Conservation (phyloP, 2,113 vertebrate genomes). For the Spermophilus dauricus region DNA sequence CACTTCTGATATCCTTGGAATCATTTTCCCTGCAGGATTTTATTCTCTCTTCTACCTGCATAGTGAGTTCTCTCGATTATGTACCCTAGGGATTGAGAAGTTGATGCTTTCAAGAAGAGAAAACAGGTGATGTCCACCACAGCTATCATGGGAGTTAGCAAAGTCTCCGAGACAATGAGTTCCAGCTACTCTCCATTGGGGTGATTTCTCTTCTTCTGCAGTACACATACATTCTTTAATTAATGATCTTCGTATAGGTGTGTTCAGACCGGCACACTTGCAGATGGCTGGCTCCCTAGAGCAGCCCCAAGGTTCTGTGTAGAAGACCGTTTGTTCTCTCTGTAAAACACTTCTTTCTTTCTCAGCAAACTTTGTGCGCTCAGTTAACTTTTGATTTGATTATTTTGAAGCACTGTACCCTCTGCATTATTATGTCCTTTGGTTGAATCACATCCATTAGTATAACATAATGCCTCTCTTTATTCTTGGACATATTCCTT, state of each 20-base stretch:
- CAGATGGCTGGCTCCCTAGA: no score
- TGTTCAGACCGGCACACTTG: not conserved
- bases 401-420: no score
- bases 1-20: not conserved
- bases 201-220: not conserved
- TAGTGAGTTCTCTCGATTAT: not conserved
- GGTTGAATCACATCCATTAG: no score
- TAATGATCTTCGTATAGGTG: not conserved
- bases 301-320: not conserved
- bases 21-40: not conserved
- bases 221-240: rapidly evolving
- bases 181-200: not conserved
- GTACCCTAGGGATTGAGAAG: constrained; percentile 8
- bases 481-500: no score
- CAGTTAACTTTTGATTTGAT: no score
- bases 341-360: not conserved
- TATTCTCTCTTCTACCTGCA: not conserved
- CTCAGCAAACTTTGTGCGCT: no score
- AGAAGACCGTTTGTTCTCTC: not conserved
- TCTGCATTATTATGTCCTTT: no score
- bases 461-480: no score
- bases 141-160: not conserved
- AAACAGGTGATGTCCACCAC: not conserved
- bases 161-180: no score
- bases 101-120: not conserved